Evolutionary conservation across 2,888 invertebrate genomes (phyloP), one percentile per base, ranked within the genome.

Genomic region (Nymphalis c-album): DNA sequence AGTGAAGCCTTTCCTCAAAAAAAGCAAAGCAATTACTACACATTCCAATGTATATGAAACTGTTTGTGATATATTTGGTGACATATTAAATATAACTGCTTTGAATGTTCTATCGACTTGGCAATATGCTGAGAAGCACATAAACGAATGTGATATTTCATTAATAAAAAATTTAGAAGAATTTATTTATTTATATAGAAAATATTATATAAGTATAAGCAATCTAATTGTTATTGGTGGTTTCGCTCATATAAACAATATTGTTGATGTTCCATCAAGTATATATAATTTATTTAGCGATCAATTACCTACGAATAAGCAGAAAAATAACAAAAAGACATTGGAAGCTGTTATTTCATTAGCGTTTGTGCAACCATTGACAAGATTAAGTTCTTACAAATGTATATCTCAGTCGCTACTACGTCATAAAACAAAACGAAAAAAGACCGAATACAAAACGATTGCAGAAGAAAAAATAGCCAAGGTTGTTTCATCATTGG

Each of bases 181-280:
- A 86, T 94, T 94, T 86, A 94, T 95, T 80, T 93, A 94, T 80
- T 92, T 95, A 71, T 96, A 95, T 82, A 95, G 94, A 83, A 94
- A 93, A 82, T 96, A 96, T 90, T 93, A 95, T 58, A 92, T 94
- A 85, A 93, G 94, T 76, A 92, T 96, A 82, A 95, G 96, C 85
- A 95, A 96, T 92, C 93, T 96, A 72, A 94, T 95, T 79, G 95
- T 95, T 75, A 92, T 96, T 71, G 94, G 95, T 78, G 96, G 96
- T 47, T 95, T 96, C 79, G 81, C 90, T 55, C 94, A 95, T 75
- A 94, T 96, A 65, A 93, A 94, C 72, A 93, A 92, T 82, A 80
- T 94, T 63, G 90, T 96, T 69, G 95, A 95, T 77, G 90, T 94
- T 61, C 93, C 94, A 26, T 90, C 91, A 73, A 87, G 87, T 81